Percentiles rank a stretch among this genome's conserved stretches.
Evolutionary conservation across 2,113 vertebrate genomes (phyloP).

Genomic region (Rhinoderma darwinii): DNA sequence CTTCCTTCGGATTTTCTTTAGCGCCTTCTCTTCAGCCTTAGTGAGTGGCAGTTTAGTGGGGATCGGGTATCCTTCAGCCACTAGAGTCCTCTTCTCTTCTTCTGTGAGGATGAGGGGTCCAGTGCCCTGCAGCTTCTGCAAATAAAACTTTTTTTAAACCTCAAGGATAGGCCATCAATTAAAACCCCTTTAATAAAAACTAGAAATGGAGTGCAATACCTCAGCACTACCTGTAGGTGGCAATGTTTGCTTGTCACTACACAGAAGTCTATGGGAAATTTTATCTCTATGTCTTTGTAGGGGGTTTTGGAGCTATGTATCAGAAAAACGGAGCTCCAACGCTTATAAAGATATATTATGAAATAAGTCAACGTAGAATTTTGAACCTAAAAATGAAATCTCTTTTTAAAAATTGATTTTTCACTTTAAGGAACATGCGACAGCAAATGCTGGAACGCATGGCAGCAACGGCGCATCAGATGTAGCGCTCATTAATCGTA

Average conservation of each 20-base stretch:
- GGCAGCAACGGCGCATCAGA: too few relatives aligned
- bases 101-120: constrained; percentile 94
- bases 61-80: constrained; percentile 95
- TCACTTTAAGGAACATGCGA: too few relatives aligned
- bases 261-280: neutral
- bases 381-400: too few relatives aligned
- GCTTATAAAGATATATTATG: neutral
- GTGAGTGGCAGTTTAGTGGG: constrained; percentile 94
- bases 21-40: constrained; percentile 95
- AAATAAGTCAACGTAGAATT: too few relatives aligned
- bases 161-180: neutral
- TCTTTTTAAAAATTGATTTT: too few relatives aligned
- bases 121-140: constrained; percentile 88
- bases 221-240: neutral
- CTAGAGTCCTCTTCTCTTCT: constrained; percentile 93
- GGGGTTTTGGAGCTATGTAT: too few relatives aligned
- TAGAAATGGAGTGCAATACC: neutral
- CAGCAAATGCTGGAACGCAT: too few relatives aligned
- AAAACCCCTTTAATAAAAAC: neutral
- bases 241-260: neutral
- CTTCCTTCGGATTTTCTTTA: constrained; percentile 98
- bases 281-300: too few relatives aligned
- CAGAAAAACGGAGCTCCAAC: neutral
- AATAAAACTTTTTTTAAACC: neutral
- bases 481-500: neutral